Percentiles rank a stretch among this genome's conserved stretches.
These are phyloP conservation scores for Cottoperca gobio DNA, from an alignment of 2,797 vertebrate genomes.

Conservation along the genomic window DNA sequence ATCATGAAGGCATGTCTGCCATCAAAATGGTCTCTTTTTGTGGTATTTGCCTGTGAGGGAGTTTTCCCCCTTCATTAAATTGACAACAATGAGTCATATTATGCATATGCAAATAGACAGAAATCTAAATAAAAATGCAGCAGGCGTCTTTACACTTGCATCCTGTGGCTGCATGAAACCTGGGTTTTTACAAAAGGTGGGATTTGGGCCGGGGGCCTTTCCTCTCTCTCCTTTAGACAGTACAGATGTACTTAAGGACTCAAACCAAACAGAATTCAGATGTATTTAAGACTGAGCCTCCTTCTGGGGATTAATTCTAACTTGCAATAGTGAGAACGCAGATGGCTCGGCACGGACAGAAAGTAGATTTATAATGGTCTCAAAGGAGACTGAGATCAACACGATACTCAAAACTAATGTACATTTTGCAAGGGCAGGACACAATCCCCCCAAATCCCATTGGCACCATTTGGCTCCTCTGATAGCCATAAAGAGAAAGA, in stretches of 20 bases:
- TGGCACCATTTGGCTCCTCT: slow-evolving; percentile 46
- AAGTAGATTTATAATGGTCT: slow-evolving; percentile 47
- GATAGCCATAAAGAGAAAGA: slow-evolving; percentile 42
- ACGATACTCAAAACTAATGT: slow-evolving; percentile 62
- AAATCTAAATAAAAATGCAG: slow-evolving; percentile 53
- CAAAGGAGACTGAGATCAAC: slow-evolving; percentile 56
- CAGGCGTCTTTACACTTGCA: slow-evolving; percentile 14
- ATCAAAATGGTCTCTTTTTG: slow-evolving; percentile 69
- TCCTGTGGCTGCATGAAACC: slow-evolving; percentile 28
- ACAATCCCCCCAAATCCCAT: slow-evolving; percentile 63
- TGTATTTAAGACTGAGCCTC: slow-evolving; percentile 47
- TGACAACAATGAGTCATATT: slow-evolving; percentile 70
- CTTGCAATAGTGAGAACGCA: slow-evolving; percentile 51
- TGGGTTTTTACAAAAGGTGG: slow-evolving; percentile 48
- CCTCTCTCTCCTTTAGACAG: slow-evolving; percentile 28
- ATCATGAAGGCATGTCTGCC: slow-evolving; percentile 79
- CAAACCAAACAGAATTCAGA: slow-evolving; percentile 39
- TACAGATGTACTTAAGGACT: slow-evolving; percentile 48
- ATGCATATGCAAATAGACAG: slow-evolving; percentile 75
- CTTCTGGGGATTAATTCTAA: slow-evolving; percentile 56
- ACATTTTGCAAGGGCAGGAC: slow-evolving; percentile 68
- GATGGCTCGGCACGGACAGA: slow-evolving; percentile 51
- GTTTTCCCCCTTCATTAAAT: slow-evolving; percentile 71
- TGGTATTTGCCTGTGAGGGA: slow-evolving; percentile 70
- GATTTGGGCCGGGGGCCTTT: slow-evolving; percentile 46